Base-by-base conservation (phyloP, 1,140 invertebrate genomes). In the Eupeodes corollae region DNA sequence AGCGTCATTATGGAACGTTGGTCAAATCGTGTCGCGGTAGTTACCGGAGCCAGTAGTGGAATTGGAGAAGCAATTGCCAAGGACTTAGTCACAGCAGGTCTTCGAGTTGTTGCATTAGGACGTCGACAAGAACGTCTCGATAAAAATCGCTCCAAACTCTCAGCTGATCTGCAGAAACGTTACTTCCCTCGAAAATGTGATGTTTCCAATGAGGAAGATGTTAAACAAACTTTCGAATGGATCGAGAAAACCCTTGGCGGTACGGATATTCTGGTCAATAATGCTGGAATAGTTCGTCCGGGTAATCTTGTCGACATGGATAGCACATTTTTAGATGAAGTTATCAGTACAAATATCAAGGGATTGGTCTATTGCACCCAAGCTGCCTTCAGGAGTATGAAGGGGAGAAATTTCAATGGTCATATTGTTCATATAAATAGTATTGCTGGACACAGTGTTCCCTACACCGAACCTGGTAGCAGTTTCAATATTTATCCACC, bases 391-490 rank as follows among this genome's bases (percentile, higher is more conserved):
- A 72, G 75, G n/a, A 78, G 75, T 0, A 84, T 90, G 80, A 71
- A 62, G 39, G 73, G 75, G 51, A 70, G 75, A 2, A 67, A 70
- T 0, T 69, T 78, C 6, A 56, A 74, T 42, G 85, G 84, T 0
- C 81, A 86, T 48, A 77, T 88, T 43, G 74, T 88, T 42, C 75
- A 83, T 46, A 73, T 88, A n/a, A 84, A 80, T 60, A 85, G 76
- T 52, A 52, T 77, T 41, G 70, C 70, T 2, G 77, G 75, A 0
- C 75, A 78, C 49, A 70, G 68, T 49, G 49, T 75, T 1, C 71
- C 74, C 5, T 56, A 63, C 42, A 49, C 56, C 9, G 44, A 48
- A 32, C 54, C 55, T 0, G 61, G 59, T 3, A 42, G 51, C 18
- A 53, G 59, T 31, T 47, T 64, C 8, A 72, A 60, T 52, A 58